A percentile compares a stretch with the other conserved stretches of the same genome.
Conservation (phyloP, 2,888 invertebrate species). For the Rhingia rostrata region DNA sequence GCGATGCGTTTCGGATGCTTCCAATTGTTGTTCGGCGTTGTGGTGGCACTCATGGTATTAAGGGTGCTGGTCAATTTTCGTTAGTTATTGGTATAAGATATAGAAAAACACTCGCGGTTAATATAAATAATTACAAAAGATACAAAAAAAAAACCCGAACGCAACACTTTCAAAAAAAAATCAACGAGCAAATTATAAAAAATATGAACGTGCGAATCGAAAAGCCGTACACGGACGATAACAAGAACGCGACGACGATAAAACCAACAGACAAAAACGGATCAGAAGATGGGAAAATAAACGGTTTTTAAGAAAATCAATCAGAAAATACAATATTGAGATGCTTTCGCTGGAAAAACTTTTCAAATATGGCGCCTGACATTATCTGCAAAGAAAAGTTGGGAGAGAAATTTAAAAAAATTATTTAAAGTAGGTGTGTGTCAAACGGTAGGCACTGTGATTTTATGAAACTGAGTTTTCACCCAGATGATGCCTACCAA, state of each 20-base stretch:
- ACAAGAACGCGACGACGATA: slow-evolving; percentile 16
- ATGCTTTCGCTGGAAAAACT: slow-evolving; percentile 33
- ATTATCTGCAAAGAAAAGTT: slow-evolving; percentile 60
- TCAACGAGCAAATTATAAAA: background rate
- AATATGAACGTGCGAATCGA: background rate
- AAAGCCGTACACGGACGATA: background rate
- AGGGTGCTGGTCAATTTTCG: slow-evolving; percentile 4
- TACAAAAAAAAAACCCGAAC: slow-evolving; percentile 44
- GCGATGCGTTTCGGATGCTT: slow-evolving; percentile 43
- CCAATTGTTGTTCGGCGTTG: slow-evolving; percentile 19
- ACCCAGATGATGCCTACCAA: too few species aligned
- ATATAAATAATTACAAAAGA: slow-evolving; percentile 40
- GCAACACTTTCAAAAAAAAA: slow-evolving; percentile 13
- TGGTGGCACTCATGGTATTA: slow-evolving; percentile 40
- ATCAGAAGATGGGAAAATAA: slow-evolving; percentile 15
- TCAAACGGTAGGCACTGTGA: too few species aligned
- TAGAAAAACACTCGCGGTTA: slow-evolving; percentile 14
- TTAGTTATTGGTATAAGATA: slow-evolving; percentile 1
- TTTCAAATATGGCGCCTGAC: slow-evolving; percentile 42
- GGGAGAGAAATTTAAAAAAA: background rate
- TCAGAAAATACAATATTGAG: slow-evolving; percentile 58
- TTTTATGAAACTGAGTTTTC: too few species aligned
- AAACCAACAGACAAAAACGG: slow-evolving; percentile 11
- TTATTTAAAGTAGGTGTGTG: background rate
- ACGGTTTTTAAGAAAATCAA: slow-evolving; percentile 32